These are phyloP conservation scores for Bergia puertoricense DNA, from an alignment of 92 coral and sea anemone genomes.

Conservation along the genomic window DNA sequence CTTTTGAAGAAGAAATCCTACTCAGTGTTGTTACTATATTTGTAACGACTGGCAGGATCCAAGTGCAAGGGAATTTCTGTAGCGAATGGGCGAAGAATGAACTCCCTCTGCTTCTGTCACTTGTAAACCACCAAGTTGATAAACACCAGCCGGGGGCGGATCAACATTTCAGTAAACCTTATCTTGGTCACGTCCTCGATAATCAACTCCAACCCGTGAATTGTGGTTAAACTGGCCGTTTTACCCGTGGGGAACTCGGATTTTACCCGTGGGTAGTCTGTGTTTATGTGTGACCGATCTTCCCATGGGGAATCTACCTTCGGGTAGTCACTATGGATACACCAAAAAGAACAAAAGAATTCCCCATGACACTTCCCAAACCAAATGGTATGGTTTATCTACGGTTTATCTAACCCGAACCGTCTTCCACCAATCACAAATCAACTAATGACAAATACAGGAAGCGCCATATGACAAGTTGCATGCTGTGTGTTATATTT, in stretches of 20 bases:
- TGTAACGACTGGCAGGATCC: constrained; percentile 3
- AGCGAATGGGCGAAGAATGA: not conserved
- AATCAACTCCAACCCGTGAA: not conserved
- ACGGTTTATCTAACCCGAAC: not conserved
- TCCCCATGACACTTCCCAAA: constrained; percentile 21
- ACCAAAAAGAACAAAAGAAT: constrained; percentile 3
- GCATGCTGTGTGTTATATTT: not conserved
- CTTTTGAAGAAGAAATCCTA: not conserved
- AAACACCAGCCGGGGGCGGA: not conserved
- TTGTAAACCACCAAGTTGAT: not conserved
- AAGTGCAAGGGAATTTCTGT: not conserved
- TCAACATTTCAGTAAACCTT: not conserved
- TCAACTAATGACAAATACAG: not conserved
- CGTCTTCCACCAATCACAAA: constrained; percentile 14
- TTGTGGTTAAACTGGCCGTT: not conserved
- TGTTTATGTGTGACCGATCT: constrained; percentile 15
- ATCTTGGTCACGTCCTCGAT: not conserved
- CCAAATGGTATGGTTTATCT: constrained; percentile 21
- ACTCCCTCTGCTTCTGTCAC: not conserved
- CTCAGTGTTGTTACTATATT: not conserved
- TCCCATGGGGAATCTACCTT: not conserved
- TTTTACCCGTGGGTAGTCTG: constrained; percentile 22
- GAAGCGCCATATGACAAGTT: constrained; percentile 1
- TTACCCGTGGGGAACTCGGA: not conserved
- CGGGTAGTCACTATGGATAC: constrained; percentile 7